Percentiles rank a stretch among this genome's conserved stretches.
phyloP scores from a whole-genome alignment of 2,797 vertebrate species.

The Melanotaenia trifasciata region DNA sequence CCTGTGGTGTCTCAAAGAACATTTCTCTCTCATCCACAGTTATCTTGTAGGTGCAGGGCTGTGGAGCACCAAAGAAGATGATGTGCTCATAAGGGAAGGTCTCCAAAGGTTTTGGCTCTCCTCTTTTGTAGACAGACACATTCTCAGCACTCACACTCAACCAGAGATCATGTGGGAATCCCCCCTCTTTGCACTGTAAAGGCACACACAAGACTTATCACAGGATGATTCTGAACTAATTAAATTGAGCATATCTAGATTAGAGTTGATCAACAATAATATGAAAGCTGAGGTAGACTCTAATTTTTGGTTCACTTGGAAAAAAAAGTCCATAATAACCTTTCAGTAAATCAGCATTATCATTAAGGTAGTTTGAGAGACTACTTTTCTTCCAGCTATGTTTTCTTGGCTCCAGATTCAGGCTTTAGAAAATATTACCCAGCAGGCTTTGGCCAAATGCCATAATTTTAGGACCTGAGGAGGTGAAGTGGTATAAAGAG shows the following conservation, averaged over 20 bases:
- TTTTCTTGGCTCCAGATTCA: background rate
- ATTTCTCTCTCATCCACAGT: slow-evolving; percentile 94
- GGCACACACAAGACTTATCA: slow-evolving; percentile 18
- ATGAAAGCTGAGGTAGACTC: background rate
- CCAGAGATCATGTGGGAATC: slow-evolving; percentile 95
- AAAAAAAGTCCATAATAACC: background rate
- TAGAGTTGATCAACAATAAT: background rate
- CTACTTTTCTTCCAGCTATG: background rate
- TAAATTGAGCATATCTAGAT: background rate
- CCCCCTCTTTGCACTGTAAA: slow-evolving; percentile 91
- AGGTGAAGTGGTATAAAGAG: background rate
- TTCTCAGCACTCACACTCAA: slow-evolving; percentile 93
- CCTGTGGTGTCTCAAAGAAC: slow-evolving; percentile 94
- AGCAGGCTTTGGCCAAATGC: background rate
- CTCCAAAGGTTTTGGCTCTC: slow-evolving; percentile 91
- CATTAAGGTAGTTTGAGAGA: background rate
- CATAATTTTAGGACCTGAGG: background rate
- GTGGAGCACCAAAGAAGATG: slow-evolving; percentile 92
- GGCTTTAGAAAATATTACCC: background rate
- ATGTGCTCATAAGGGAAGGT: slow-evolving; percentile 95
- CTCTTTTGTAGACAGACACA: slow-evolving; percentile 92
- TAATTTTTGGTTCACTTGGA: background rate
- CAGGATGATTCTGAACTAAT: background rate
- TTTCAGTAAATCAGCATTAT: background rate
- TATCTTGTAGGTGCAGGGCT: slow-evolving; percentile 92